Base-by-base conservation (phyloP, 2,113 vertebrate species). In the Gobio gobio region DNA sequence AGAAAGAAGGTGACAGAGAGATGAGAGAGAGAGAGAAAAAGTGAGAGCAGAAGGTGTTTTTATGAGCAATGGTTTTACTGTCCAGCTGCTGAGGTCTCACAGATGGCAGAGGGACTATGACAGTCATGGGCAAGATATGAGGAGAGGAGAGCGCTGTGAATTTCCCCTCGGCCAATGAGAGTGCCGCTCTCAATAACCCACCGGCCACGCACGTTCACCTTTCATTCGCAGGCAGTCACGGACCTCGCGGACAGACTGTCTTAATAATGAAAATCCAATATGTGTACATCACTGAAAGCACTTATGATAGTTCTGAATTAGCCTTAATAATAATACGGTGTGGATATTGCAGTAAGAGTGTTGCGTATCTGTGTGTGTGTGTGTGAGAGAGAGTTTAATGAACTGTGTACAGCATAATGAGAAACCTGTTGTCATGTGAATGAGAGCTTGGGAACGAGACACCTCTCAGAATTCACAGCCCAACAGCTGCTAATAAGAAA, bases 401-500 rank as follows among this genome's bases (percentile, higher is more conserved):
- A 83, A 83, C 81, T 72, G 81, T 72, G 66, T 72, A 72, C 45
- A 68, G 63, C 61, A 51, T 81, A 83, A 72, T 83, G 81, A 83
- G 66, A 70, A 83, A 72, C 63, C 20, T 54, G 66, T 56, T 58
- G 66, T 58, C 79, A 81, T 22, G 79, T 87, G 83, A 91, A 61
- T 85, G 58, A 68, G 82, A 51, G 18, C 61, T 87, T 61, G 87
- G 84, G 73, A 91, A 56, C 86, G 83, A 90, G 49, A 87, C 84
- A 82, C 26, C 81, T 76, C 88, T 83, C 88, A 47, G 29, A 54
- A 83, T 84, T 86, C 43, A 43, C 54, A 80, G 70, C 63, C 78
- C 56, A 81, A 85, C 89, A 91, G 85, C 90, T 90, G 91, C 82
- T 84, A 83, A 89, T 81, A 84, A 81, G 84, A 72, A 90, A 86